Conservation (phyloP, 1,140 invertebrate species). For the Ruditapes philippinarum region DNA sequence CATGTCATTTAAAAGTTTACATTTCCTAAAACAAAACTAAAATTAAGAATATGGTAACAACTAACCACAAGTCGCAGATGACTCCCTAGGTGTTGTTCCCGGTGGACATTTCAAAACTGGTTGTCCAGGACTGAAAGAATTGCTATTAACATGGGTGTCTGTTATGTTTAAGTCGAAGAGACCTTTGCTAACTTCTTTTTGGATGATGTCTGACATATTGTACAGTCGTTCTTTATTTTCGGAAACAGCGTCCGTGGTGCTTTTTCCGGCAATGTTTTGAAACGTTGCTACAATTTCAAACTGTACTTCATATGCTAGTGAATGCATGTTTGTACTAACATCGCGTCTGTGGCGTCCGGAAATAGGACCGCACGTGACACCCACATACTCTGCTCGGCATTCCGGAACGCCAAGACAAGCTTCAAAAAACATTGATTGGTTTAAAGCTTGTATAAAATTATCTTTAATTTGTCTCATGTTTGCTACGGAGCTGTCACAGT, state of each 20-base stretch:
- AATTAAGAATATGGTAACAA: no score
- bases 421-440: background rate
- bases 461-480: constrained; percentile 17
- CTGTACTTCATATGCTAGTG: background rate
- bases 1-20: no score
- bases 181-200: background rate
- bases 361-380: constrained; percentile 9
- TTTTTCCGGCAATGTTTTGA: background rate
- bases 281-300: constrained; percentile 8
- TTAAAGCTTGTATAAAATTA: constrained; percentile 5
- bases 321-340: background rate
- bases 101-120: background rate
- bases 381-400: constrained; percentile 13
- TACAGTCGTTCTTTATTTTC: background rate
- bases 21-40: no score
- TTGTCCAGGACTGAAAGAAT: constrained; percentile 1
- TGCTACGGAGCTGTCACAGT: background rate
- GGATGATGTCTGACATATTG: background rate
- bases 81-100: background rate
- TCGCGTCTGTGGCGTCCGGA: background rate
- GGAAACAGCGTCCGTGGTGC: background rate
- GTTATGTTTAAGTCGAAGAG: background rate
- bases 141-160: background rate
- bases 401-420: background rate
- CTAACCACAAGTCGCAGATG: background rate